Conservation (phyloP, 1,140 invertebrate genomes). For the Tetramorium simillimum region DNA sequence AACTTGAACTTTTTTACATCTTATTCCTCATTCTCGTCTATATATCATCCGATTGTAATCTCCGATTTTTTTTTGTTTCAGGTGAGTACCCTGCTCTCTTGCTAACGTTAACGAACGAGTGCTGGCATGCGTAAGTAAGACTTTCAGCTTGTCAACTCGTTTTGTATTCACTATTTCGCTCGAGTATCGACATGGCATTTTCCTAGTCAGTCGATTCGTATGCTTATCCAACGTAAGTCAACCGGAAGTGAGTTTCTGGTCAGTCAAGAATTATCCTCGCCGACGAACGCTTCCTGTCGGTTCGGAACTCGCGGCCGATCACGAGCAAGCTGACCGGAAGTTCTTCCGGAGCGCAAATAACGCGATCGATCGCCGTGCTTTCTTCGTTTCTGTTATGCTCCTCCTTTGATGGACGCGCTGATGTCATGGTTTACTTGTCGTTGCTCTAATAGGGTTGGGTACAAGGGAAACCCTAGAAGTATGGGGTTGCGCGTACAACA, state of each 20-base stretch:
- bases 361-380: constrained; percentile 46
- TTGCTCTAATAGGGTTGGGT: constrained; percentile 59
- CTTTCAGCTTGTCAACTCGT: not conserved
- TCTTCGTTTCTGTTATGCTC: constrained; percentile 9
- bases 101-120: not conserved
- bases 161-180: not conserved
- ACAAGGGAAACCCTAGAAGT: constrained; percentile 15
- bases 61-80: constrained; percentile 73
- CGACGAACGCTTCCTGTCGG: constrained; percentile 51
- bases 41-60: not conserved
- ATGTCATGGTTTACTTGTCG: constrained; percentile 69
- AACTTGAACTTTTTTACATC: not conserved
- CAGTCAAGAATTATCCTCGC: constrained; percentile 40
- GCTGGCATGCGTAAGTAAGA: constrained; percentile 25
- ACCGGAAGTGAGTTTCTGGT: constrained; percentile 48
- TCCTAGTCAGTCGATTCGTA: not conserved
- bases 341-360: constrained; percentile 49
- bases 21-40: not conserved
- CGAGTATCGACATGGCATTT: constrained; percentile 5
- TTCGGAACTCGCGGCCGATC: constrained; percentile 33
- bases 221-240: constrained; percentile 45
- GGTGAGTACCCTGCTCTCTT: constrained; percentile 72
- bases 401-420: constrained; percentile 27
- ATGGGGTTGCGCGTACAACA: constrained; percentile 59
- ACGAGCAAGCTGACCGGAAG: constrained; percentile 69